phyloP scores from a whole-genome alignment of 1,140 invertebrate species.

The Pectinophora gossypiella region DNA sequence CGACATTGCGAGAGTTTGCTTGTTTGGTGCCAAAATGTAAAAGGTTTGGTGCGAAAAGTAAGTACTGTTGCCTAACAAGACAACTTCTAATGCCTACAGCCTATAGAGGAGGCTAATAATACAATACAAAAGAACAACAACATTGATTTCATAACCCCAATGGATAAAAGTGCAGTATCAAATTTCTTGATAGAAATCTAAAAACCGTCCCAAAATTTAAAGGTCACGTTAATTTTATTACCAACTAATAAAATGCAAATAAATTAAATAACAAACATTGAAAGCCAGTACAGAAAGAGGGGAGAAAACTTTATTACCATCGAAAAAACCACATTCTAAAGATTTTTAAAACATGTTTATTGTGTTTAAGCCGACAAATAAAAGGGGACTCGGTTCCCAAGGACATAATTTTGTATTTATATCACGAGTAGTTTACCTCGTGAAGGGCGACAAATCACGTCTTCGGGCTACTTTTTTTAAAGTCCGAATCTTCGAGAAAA shows the following conservation, averaged over 20 bases:
- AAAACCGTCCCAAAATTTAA: no score
- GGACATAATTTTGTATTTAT: conserved; percentile 55
- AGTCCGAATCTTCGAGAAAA: not conserved
- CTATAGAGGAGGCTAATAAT: no score
- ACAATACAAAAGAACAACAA: no score
- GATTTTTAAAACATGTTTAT: conserved; percentile 41
- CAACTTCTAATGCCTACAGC: no score
- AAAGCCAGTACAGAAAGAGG: not conserved
- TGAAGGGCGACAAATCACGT: conserved; percentile 44
- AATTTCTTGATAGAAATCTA: no score
- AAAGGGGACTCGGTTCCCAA: conserved; percentile 46
- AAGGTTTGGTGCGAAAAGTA: no score
- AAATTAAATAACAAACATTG: not conserved
- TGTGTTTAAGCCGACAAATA: conserved; percentile 20
- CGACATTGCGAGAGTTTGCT: no score
- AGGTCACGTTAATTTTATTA: conserved; percentile 2
- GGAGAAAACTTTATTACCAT: conserved; percentile 29
- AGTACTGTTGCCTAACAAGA: no score
- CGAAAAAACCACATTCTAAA: conserved; percentile 35
- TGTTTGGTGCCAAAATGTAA: no score
- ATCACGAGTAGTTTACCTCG: conserved; percentile 22
- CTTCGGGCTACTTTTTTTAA: conserved; percentile 12
- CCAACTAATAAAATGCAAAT: not conserved
- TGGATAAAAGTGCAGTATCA: no score
- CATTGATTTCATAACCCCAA: no score